These are phyloP conservation scores for Corynorhinus townsendii DNA, from an alignment of 2,113 vertebrate genomes.

Conservation along the genomic window DNA sequence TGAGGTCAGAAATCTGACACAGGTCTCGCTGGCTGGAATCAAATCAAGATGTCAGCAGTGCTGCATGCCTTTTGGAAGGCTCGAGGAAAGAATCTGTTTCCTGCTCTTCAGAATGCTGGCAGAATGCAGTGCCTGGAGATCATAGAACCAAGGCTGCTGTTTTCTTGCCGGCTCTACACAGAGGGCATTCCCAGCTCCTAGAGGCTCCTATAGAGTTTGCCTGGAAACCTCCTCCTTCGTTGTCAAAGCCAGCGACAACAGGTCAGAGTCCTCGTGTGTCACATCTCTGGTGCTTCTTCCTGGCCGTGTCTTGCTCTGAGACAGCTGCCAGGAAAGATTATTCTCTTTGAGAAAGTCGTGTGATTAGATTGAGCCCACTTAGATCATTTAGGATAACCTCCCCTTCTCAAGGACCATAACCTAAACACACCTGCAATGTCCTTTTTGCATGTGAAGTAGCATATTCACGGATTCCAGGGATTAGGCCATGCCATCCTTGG, in stretches of 20 bases:
- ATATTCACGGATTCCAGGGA: background rate
- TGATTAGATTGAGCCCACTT: background rate
- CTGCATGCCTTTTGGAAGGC: background rate
- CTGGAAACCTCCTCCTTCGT: background rate
- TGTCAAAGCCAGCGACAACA: background rate
- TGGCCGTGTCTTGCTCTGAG: background rate
- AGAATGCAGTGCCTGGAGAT: background rate
- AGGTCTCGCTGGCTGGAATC: background rate
- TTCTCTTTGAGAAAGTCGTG: background rate
- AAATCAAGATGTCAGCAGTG: background rate
- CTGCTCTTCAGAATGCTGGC: background rate
- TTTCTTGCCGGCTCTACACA: background rate
- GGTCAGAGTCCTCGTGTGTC: background rate
- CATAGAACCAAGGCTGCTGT: background rate
- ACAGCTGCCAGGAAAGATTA: background rate
- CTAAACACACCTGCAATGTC: background rate
- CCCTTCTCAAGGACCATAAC: background rate
- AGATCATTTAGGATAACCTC: background rate
- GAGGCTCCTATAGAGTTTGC: background rate
- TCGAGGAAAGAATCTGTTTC: background rate
- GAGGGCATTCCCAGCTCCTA: background rate
- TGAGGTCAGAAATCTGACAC: background rate
- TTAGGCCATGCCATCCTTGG: background rate
- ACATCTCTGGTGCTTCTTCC: background rate
- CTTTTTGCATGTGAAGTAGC: background rate